A percentile compares a stretch with the other conserved stretches of the same genome.
phyloP scores from a whole-genome alignment of 2,797 vertebrate genomes.

The Eleutherodactylus coqui region DNA sequence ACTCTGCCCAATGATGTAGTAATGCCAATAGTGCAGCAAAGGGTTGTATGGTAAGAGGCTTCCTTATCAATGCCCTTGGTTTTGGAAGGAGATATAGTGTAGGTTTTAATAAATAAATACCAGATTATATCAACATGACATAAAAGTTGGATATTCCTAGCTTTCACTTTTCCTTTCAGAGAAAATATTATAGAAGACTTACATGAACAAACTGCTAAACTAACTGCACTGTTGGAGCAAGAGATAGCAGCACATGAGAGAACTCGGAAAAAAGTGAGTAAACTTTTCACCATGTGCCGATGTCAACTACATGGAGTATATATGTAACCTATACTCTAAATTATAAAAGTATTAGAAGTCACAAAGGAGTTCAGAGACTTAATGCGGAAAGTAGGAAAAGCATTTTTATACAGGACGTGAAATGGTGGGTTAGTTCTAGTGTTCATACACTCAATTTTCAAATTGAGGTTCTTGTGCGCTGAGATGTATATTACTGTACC shows the following conservation, averaged over 20 bases:
- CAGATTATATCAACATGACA: background rate
- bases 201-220: constrained; percentile 72
- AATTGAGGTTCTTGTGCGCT: background rate
- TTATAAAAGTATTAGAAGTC: background rate
- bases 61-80: too few species aligned
- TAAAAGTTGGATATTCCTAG: background rate
- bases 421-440: background rate
- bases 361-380: background rate
- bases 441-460: background rate
- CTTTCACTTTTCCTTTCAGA: constrained; percentile 57
- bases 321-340: background rate
- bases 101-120: background rate
- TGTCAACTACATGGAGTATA: background rate
- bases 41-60: too few species aligned
- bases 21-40: background rate
- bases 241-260: constrained; percentile 70
- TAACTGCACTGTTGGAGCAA: constrained; percentile 71
- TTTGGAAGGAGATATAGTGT: too few species aligned
- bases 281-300: background rate
- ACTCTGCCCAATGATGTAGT: background rate
- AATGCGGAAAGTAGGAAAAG: background rate
- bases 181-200: constrained; percentile 68
- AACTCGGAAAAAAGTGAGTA: constrained; percentile 68
- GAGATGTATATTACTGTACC: too few species aligned
- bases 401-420: background rate